Percentiles rank a stretch among this genome's conserved stretches.
phyloP scores from a whole-genome alignment of 2,113 vertebrate species.

The Anser cygnoides region DNA sequence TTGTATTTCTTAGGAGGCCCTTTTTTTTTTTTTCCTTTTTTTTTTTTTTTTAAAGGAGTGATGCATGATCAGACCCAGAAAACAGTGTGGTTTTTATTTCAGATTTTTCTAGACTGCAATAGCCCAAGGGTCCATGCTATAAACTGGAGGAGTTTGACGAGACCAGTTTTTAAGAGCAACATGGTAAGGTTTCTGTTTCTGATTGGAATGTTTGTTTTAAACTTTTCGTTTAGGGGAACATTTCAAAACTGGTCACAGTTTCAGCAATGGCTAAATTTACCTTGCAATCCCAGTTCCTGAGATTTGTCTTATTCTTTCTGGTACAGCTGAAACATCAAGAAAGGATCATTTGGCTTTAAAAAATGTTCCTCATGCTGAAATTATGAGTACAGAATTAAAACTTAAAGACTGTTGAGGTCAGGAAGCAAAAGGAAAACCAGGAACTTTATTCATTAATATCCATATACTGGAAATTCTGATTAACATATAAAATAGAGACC shows the following conservation, averaged over 20 bases:
- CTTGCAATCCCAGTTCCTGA: neutral
- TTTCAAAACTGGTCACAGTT: neutral
- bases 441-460: neutral
- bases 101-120: conserved; percentile 64
- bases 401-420: neutral
- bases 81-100: conserved; percentile 59
- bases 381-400: neutral
- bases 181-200: conserved; percentile 40
- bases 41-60: neutral
- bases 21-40: neutral
- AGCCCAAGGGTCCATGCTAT: conserved; percentile 54
- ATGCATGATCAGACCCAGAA: conserved; percentile 64
- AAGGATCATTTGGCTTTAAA: neutral
- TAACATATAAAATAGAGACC: conserved; percentile 46
- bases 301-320: neutral
- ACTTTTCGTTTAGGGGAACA: conserved; percentile 3
- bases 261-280: neutral
- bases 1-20: conserved; percentile 2
- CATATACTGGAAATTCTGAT: neutral
- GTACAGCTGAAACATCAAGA: neutral
- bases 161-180: conserved; percentile 45
- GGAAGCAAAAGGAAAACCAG: neutral
- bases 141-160: conserved; percentile 47
- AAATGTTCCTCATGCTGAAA: neutral
- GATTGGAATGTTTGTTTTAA: conserved; percentile 30